These are phyloP conservation scores for Unio delphinus DNA, from an alignment of 2,888 invertebrate species.

Conservation along the genomic window DNA sequence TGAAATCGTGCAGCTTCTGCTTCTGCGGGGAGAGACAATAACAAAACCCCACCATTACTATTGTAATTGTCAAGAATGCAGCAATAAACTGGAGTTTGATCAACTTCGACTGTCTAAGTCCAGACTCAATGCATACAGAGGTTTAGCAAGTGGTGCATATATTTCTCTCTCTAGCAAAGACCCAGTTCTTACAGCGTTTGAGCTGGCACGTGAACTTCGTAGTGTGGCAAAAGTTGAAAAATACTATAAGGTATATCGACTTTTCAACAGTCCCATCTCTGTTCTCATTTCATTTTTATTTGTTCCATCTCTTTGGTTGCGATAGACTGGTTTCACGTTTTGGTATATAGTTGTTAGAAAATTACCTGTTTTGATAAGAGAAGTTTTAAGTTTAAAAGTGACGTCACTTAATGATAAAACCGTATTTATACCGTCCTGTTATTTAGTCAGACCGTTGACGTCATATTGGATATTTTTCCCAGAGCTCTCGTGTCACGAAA, in stretches of 20 bases:
- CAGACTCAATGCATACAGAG: conserved; percentile 63
- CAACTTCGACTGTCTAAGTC: conserved; percentile 62
- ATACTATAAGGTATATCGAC: conserved; percentile 59
- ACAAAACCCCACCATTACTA: conserved; percentile 67
- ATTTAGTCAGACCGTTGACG: too few relatives aligned
- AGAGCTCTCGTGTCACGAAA: too few relatives aligned
- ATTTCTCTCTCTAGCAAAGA: conserved; percentile 65
- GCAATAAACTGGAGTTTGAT: conserved; percentile 58
- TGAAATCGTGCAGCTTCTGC: conserved; percentile 59
- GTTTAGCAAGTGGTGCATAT: conserved; percentile 64
- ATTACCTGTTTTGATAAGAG: too few relatives aligned
- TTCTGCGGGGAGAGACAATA: conserved; percentile 64
- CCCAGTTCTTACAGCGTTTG: conserved; percentile 64
- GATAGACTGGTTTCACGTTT: too few relatives aligned
- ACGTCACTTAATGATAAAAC: too few relatives aligned
- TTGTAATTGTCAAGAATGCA: conserved; percentile 65
- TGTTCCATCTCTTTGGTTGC: not conserved
- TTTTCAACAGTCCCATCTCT: not conserved
- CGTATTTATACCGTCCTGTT: too few relatives aligned
- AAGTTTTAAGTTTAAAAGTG: too few relatives aligned
- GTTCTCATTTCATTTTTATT: not conserved
- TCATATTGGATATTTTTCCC: too few relatives aligned
- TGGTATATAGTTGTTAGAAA: too few relatives aligned
- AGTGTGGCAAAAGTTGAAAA: conserved; percentile 61
- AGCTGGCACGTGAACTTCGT: conserved; percentile 58